Base-by-base conservation (phyloP, 2,113 vertebrate genomes). In the Rhinolophus ferrumequinum region DNA sequence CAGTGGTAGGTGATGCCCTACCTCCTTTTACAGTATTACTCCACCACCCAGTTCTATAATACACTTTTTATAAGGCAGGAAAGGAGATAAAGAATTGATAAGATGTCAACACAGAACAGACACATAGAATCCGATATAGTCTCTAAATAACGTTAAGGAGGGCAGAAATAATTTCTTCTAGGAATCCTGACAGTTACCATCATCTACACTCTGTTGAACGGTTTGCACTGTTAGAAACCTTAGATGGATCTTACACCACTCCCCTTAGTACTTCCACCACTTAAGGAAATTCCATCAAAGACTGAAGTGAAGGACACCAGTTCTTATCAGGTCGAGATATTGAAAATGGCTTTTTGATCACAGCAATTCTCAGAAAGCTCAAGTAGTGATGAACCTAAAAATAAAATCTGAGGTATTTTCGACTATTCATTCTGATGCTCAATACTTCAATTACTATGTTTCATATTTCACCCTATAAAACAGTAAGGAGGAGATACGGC, bases 251-350 rank as follows among this genome's bases (percentile, higher is more conserved):
- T 89, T 67, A 52, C 0, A 80, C n/a, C 11, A 44, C 21, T 88
- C 10, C 3, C 35, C 15, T 86, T 81, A 44, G 41, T 38, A 73
- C 15, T 90, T 88, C 54, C 1, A 69, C 54, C 30, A 92, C 22
- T 91, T 91, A 86, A 1, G 21, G 60, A 87, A 93, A 97, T 72
- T 60, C 62, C 87, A n/a, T 75, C 77, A 80, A 90, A 96, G 66
- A 8, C 30, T 89, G 14, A 77, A 62, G 54, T 62, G 92, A 92
- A 90, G 92, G 44, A 82, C 44, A 94, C 6, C 30, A 35, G 47
- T 84, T 94, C 38, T 73, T 75, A 11, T 72, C 69, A 92, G 66
- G 69, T 13, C 44, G 79, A 85, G 28, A 85, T 70, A 88, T 14
- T 10, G 22, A 76, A 97, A 52, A 38, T 54, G 52, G 28, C 44